Evolutionary conservation across 2,113 vertebrate species (phyloP).

Genomic region (Rostratula benghalensis): DNA sequence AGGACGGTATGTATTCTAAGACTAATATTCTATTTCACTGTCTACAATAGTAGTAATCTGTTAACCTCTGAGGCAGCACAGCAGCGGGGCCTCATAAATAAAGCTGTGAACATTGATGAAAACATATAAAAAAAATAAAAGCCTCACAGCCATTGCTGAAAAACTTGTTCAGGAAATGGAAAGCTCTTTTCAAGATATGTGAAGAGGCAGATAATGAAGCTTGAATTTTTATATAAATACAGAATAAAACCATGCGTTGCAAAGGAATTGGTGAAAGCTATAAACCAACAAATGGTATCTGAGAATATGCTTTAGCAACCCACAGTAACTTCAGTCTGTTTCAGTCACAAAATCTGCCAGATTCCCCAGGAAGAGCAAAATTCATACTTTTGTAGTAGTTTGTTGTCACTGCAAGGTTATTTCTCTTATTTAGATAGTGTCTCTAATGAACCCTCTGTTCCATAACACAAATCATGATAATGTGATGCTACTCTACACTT

Average conservation of each 20-base stretch:
- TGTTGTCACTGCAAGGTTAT: not conserved
- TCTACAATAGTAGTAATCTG: conserved; percentile 7
- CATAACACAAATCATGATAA: not conserved
- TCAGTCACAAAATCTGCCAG: not conserved
- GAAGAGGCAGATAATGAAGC: not conserved
- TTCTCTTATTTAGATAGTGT: not conserved
- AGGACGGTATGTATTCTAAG: not conserved
- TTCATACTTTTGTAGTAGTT: not conserved
- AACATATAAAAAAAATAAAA: conserved; percentile 8
- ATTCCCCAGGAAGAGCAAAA: not conserved
- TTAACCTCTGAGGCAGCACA: not conserved
- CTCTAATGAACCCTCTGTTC: not conserved
- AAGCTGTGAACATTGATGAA: conserved; percentile 13
- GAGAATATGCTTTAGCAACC: not conserved
- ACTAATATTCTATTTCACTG: conserved; percentile 1
- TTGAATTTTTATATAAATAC: not conserved
- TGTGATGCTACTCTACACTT: not conserved
- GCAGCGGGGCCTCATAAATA: not conserved
- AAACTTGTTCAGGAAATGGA: not conserved
- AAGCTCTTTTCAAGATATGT: not conserved
- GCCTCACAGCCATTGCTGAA: not conserved
- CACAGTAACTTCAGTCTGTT: not conserved
- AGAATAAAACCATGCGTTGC: not conserved
- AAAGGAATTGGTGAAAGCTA: not conserved
- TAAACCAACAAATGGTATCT: not conserved